A percentile compares a stretch with the other conserved stretches of the same genome.
These are phyloP conservation scores for Tricholauxania praeusta DNA, from an alignment of 2,888 invertebrate species.

Conservation along the genomic window DNA sequence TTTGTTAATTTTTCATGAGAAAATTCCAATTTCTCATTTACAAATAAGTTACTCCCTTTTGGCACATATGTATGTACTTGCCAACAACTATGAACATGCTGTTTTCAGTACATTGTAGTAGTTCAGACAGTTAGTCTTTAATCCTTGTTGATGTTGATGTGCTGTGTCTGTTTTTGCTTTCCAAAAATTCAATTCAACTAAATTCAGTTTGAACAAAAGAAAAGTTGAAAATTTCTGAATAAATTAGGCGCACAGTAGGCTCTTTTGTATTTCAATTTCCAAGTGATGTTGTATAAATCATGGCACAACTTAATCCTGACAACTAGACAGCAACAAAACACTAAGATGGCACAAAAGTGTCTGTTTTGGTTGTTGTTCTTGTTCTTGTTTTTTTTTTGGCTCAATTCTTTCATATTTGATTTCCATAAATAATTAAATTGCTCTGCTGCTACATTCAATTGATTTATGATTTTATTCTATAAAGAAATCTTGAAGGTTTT, in stretches of 20 bases:
- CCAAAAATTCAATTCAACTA: too few relatives aligned
- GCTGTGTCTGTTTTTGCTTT: too few relatives aligned
- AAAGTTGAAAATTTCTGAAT: conserved; percentile 1
- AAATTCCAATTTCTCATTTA: too few relatives aligned
- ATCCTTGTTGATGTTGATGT: too few relatives aligned
- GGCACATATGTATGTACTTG: too few relatives aligned
- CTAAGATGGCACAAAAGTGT: background rate
- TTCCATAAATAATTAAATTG: conserved; percentile 34
- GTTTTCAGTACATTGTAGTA: too few relatives aligned
- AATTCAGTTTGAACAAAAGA: too few relatives aligned
- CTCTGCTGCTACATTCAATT: conserved; percentile 2
- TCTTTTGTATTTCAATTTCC: conserved; percentile 15
- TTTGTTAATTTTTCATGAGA: too few relatives aligned
- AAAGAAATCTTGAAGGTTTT: conserved; percentile 10
- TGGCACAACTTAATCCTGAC: background rate
- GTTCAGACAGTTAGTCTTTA: too few relatives aligned
- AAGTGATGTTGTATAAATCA: conserved; percentile 18
- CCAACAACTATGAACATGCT: too few relatives aligned
- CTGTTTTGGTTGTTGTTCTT: background rate
- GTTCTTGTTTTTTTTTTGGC: background rate
- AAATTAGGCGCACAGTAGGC: conserved; percentile 7
- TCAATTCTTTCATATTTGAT: conserved; percentile 21
- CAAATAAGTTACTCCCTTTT: too few relatives aligned
- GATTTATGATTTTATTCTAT: conserved; percentile 25
- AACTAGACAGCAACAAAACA: background rate